A percentile compares a stretch with the other conserved stretches of the same genome.
phyloP scores from a whole-genome alignment of 1,140 invertebrate species.

The Drosophila repleta region DNA sequence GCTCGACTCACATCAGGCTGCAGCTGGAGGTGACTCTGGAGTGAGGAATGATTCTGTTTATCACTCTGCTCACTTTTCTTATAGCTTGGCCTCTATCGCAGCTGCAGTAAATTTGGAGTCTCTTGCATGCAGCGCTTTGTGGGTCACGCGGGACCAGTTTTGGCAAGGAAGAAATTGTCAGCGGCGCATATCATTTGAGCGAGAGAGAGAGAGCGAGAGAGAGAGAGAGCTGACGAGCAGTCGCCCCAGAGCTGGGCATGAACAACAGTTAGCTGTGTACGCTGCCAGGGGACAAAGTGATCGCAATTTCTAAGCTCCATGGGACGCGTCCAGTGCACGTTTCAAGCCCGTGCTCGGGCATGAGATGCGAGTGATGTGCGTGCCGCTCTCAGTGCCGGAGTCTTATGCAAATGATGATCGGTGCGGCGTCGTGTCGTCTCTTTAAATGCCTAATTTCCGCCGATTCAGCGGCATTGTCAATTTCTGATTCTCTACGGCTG shows the following conservation, averaged over 20 bases:
- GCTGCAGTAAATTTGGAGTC: conserved; percentile 27
- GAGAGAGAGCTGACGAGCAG: conserved; percentile 9
- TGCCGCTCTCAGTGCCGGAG: conserved; percentile 27
- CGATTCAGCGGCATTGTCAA: conserved; percentile 71
- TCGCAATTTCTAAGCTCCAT: conserved; percentile 46
- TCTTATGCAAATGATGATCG: conserved; percentile 68
- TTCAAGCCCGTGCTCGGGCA: conserved; percentile 48
- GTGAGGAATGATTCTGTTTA: too few species aligned
- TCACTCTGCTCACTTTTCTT: too few species aligned
- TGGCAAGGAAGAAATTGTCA: conserved; percentile 64
- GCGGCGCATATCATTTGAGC: conserved; percentile 62
- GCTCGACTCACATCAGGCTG: not conserved
- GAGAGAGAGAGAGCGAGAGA: too few species aligned
- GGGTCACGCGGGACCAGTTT: conserved; percentile 78
- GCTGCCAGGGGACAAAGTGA: conserved; percentile 31
- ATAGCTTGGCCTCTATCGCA: not conserved
- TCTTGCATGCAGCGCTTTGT: conserved; percentile 45
- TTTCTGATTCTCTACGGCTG: conserved; percentile 56
- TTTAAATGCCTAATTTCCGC: conserved; percentile 70
- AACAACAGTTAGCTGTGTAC: conserved; percentile 41
- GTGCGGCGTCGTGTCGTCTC: not conserved
- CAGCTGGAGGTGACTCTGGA: too few species aligned
- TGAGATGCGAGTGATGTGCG: conserved; percentile 28
- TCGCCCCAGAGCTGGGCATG: conserved; percentile 39
- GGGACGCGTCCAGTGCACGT: conserved; percentile 35